phyloP scores from a whole-genome alignment of 2,797 vertebrate species.

The Channallabes apus region DNA sequence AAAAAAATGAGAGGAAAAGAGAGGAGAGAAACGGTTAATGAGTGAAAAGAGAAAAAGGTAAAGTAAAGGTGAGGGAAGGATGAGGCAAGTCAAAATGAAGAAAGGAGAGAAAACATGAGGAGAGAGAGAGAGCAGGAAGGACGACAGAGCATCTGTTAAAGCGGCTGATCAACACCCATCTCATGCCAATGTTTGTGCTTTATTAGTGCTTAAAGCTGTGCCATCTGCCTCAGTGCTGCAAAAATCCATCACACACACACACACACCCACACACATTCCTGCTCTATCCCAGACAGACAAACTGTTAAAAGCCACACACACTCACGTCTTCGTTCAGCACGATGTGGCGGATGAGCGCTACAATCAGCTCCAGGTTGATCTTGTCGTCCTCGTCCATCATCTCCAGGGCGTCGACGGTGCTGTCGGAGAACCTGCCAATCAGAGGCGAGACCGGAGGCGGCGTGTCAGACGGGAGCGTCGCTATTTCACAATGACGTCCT shows the following conservation, averaged over 20 bases:
- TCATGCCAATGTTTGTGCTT: constrained; percentile 61
- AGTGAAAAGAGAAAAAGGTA: too few species aligned
- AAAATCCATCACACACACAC: neutral
- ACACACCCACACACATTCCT: too few species aligned
- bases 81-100: neutral
- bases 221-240: constrained; percentile 27
- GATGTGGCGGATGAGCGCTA: constrained; percentile 88
- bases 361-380: constrained; percentile 89
- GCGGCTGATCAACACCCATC: constrained; percentile 63
- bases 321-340: constrained; percentile 82
- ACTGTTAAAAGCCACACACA: constrained; percentile 66
- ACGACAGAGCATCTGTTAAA: constrained; percentile 61
- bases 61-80: neutral
- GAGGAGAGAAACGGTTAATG: too few species aligned
- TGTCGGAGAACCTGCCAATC: constrained; percentile 83
- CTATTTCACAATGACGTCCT: neutral
- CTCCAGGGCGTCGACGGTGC: constrained; percentile 81
- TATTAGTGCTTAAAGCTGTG: constrained; percentile 55
- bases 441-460: constrained; percentile 3
- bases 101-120: neutral
- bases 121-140: neutral
- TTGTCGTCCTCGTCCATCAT: constrained; percentile 88
- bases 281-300: constrained; percentile 34
- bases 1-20: neutral
- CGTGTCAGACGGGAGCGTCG: neutral